Evolutionary conservation across 2,113 vertebrate genomes (phyloP).

Genomic region (Melanocharis versteri): DNA sequence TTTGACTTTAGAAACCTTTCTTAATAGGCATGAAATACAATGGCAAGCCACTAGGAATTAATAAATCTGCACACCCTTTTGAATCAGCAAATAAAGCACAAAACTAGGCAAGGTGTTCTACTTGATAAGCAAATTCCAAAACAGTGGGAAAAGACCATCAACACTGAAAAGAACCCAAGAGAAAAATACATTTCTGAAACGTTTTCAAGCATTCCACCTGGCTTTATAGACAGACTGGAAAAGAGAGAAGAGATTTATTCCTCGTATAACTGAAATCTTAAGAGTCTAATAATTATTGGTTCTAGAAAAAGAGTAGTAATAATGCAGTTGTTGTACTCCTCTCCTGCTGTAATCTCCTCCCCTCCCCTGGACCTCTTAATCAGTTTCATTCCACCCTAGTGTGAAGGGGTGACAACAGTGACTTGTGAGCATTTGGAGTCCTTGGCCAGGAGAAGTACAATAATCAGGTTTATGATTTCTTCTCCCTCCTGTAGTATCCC

Average conservation of each 20-base stretch:
- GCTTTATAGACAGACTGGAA: background rate
- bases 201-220: background rate
- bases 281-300: background rate
- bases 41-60: background rate
- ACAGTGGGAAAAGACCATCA: background rate
- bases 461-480: background rate
- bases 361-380: background rate
- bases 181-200: background rate
- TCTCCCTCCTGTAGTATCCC: background rate
- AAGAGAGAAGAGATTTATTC: background rate
- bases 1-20: background rate
- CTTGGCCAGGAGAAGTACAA: background rate
- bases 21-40: background rate
- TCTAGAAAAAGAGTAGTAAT: background rate
- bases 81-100: background rate
- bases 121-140: background rate
- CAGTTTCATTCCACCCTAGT: background rate
- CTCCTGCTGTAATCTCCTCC: background rate
- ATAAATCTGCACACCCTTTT: background rate
- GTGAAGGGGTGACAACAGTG: background rate
- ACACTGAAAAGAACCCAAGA: background rate
- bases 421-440: background rate
- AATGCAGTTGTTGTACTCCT: background rate
- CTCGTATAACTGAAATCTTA: background rate
- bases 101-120: background rate